Percentiles rank a stretch among this genome's conserved stretches.
These are phyloP conservation scores for Slavum lentiscoides DNA, from an alignment of 2,888 invertebrate genomes.

Conservation along the genomic window DNA sequence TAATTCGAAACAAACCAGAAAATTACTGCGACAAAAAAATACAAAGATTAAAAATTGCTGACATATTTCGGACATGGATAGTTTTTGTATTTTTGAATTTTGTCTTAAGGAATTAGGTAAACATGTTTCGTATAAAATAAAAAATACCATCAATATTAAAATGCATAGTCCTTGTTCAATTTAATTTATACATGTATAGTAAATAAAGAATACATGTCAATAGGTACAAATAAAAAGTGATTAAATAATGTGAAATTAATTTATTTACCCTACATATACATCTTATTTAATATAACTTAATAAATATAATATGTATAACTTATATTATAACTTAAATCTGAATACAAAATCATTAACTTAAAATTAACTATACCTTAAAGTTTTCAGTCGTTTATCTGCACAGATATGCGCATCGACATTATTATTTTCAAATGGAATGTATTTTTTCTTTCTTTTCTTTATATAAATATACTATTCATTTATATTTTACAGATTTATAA, in stretches of 20 bases:
- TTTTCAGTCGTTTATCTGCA: constrained; percentile 51
- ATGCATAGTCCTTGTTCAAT: constrained; percentile 40
- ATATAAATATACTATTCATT: constrained; percentile 35
- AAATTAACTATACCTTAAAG: constrained; percentile 32
- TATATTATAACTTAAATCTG: constrained; percentile 5
- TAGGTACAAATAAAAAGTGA: constrained; percentile 36
- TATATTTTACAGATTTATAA: constrained; percentile 21
- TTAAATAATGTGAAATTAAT: constrained; percentile 31
- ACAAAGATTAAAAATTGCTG: no score
- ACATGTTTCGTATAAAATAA: neutral
- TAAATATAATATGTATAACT: constrained; percentile 29
- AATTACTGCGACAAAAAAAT: no score
- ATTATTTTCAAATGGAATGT: constrained; percentile 48
- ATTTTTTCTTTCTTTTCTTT: constrained; percentile 1
- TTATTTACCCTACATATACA: constrained; percentile 43
- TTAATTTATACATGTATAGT: constrained; percentile 39
- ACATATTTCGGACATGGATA: no score
- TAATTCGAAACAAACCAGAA: no score
- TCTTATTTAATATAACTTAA: constrained; percentile 31
- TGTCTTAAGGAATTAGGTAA: neutral
- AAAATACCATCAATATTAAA: constrained; percentile 30
- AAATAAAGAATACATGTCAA: constrained; percentile 46
- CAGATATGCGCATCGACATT: constrained; percentile 46
- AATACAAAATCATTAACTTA: constrained; percentile 24
- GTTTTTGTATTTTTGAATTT: no score